Base-by-base conservation (phyloP, 1,140 invertebrate genomes). In the roundworm (Caenorhabditis elegans) region DNA sequence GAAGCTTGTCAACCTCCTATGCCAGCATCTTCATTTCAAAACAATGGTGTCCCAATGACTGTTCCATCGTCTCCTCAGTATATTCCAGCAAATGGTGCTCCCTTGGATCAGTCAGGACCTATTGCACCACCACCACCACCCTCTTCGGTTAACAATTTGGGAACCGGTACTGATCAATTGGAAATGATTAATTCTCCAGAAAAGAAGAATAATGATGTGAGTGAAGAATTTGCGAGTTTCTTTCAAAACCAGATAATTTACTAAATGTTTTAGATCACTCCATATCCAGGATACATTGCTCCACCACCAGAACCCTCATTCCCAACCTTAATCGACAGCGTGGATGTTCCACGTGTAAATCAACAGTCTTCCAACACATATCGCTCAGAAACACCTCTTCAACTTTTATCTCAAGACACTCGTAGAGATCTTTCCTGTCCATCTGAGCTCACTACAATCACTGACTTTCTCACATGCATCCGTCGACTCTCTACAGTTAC, bases 211-310 rank as follows among this genome's bases (percentile, higher is more conserved):
- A 39, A 43, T 19, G 11, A 19, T n/a, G n/a, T n/a, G n/a, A n/a
- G n/a, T n/a, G n/a, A n/a, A n/a, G n/a, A n/a, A n/a, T n/a, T n/a
- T n/a, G n/a, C n/a, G n/a, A n/a, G n/a, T n/a, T n/a, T n/a, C n/a
- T n/a, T n/a, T 13, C 11, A 34, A 70, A 34, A 70, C 8, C 34
- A 8, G 39, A 43, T 8, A 43, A 43, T 43, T 43, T 15, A 5
- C 39, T 43, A 43, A 43, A 43, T 13, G 2, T 70, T 70, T 10
- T n/a, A 70, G 60, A 39, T 76, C 43, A 78, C 53, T 47, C 81
- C 81, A 4, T 82, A 82, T 65, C 81, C 81, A 43, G 81, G 81
- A 0, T 82, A 82, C 55, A 82, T 82, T 31, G 76, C 81, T 48
- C 81, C 81, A 17, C 81, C 81, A 17, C 51, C 81, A 3, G 80